These are phyloP conservation scores for Pempheris klunzingeri DNA, from an alignment of 2,797 vertebrate genomes.

Conservation along the genomic window DNA sequence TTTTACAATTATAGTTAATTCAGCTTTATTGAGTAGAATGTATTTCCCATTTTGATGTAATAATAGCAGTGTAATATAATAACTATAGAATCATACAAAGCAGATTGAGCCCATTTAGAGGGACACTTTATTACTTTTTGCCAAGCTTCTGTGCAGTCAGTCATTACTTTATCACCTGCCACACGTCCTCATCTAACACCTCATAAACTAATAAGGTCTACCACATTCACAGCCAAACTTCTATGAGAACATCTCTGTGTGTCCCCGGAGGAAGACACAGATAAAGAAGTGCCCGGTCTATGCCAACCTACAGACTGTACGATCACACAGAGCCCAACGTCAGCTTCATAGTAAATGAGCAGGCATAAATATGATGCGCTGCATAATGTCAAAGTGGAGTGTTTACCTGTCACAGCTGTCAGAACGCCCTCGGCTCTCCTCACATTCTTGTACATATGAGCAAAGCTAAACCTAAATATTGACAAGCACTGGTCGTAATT, in stretches of 20 bases:
- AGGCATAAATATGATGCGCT: not conserved
- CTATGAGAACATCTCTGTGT: conserved; percentile 75
- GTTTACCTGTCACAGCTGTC: conserved; percentile 20
- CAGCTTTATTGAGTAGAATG: not conserved
- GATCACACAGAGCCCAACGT: conserved; percentile 37
- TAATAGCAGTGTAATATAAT: not conserved
- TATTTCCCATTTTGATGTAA: not conserved
- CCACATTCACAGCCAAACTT: conserved; percentile 72
- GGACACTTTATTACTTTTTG: not conserved
- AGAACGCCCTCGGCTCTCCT: not conserved
- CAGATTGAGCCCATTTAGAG: not conserved
- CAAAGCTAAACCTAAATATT: conserved; percentile 13
- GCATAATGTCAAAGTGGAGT: not conserved
- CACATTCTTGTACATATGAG: conserved; percentile 4
- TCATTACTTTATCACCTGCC: not conserved
- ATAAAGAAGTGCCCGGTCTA: conserved; percentile 76
- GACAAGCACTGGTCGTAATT: not conserved
- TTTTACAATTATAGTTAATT: not conserved
- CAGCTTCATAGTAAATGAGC: conserved; percentile 10
- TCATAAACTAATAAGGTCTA: conserved; percentile 35
- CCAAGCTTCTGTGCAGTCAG: conserved; percentile 19
- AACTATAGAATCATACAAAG: not conserved
- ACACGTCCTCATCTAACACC: conserved; percentile 35
- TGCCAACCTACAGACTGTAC: conserved; percentile 73
- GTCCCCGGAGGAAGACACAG: conserved; percentile 68